Percentiles rank a stretch among this genome's conserved stretches.
phyloP scores from a whole-genome alignment of 2,797 vertebrate genomes.

The Danio albolineatus region DNA sequence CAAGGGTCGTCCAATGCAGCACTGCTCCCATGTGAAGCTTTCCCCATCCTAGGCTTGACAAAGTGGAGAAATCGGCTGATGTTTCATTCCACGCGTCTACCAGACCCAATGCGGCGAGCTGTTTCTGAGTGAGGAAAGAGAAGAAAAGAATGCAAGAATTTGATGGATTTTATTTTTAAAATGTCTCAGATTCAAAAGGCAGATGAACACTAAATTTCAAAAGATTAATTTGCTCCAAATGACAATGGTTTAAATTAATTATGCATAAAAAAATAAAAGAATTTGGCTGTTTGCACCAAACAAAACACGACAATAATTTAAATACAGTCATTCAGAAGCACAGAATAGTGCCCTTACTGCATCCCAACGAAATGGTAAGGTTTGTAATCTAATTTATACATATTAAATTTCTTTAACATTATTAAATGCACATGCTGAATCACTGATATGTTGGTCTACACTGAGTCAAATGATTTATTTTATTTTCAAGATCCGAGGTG shows the following conservation, averaged over 20 bases:
- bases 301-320: too few species aligned
- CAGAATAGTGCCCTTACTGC: too few species aligned
- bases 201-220: constrained; percentile 5
- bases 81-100: constrained; percentile 70
- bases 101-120: constrained; percentile 71
- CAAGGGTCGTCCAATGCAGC: constrained; percentile 74
- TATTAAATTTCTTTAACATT: too few species aligned
- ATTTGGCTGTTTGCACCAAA: too few species aligned
- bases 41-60: constrained; percentile 49
- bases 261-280: constrained; percentile 67
- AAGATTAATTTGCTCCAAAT: constrained; percentile 21
- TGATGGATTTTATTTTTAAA: constrained; percentile 1
- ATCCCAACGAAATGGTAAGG: too few species aligned
- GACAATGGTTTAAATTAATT: constrained; percentile 66
- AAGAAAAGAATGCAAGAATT: constrained; percentile 1
- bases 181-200: constrained; percentile 18
- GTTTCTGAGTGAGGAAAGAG: constrained; percentile 63
- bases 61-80: constrained; percentile 68
- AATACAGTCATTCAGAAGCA: too few species aligned
- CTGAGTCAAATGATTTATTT: too few species aligned
- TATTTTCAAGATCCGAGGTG: too few species aligned
- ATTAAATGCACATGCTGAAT: too few species aligned
- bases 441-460: too few species aligned
- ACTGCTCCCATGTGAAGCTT: constrained; percentile 69
- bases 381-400: too few species aligned